Evolutionary conservation across 2,888 invertebrate species (phyloP), one percentile per base, ranked within the genome.

Genomic region (Morpho deidamia): DNA sequence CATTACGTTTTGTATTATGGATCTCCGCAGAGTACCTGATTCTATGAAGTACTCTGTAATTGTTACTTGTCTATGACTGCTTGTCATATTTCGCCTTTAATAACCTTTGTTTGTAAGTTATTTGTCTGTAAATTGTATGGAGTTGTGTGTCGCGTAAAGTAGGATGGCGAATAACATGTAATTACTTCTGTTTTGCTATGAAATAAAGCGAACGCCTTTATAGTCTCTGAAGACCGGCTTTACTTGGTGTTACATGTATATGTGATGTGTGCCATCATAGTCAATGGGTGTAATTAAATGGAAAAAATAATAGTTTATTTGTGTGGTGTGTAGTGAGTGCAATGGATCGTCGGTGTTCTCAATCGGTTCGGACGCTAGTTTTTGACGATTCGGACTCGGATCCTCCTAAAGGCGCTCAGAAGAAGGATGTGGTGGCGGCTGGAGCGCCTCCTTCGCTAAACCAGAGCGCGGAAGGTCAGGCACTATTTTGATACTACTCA

Each of bases 331-430:
- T 74, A 72, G 79, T 84, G 81, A 80, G 76, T 74, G 73, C 80
- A 70, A 89, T 89, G 89, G 88, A 89, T 76, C 91, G 92, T 59
- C 91, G 92, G 72, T 91, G 92, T 68, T 91, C 92, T 55, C 92
- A 95, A 81, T 94, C 95, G 60, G 95, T 95, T 51, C 91, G 95
- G 78, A 94, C 94, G 65, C 91, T 95, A 68, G 91, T 94, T 68
- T 95, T 95, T 76, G 95, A 95, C 78, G 94, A 95, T 82, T 91
- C 92, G 49, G 92, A 93, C 72, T 86, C 91, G 55, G 92, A 93
- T 67, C 75, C 70, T 62, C 80, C 84, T 63, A 87, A 86, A 74
- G 66, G 70, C 65, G 81, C 72, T 45, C 81, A 75, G 78, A 88
- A 84, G 65, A 87, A 86, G 68, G 83, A 83, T 59, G 68, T 85